Evolutionary conservation across 2,888 invertebrate species (phyloP).

Genomic region (Tricholauxania praeusta): DNA sequence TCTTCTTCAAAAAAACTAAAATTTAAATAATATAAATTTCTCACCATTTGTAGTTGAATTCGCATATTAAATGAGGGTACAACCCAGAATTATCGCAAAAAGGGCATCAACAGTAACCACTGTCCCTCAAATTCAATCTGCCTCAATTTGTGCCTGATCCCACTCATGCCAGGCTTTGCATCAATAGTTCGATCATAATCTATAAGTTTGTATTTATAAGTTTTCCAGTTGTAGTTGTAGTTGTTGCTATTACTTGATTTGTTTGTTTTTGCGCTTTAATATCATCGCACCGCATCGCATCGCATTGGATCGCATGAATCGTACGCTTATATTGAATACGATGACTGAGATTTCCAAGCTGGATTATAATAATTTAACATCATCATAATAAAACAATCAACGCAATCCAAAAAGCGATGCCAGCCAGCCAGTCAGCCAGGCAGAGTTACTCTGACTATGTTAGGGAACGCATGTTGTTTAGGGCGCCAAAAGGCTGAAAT

Average conservation of each 20-base stretch:
- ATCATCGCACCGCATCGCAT: neutral
- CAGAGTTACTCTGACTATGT: conserved; percentile 32
- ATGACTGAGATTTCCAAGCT: conserved; percentile 55
- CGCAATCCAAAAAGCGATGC: conserved; percentile 55
- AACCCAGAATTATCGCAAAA: conserved; percentile 65
- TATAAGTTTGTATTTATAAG: conserved; percentile 46
- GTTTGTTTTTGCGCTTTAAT: conserved; percentile 26
- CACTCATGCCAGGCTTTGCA: conserved; percentile 24
- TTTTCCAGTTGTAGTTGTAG: conserved; percentile 17
- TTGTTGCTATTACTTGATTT: neutral
- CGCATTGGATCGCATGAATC: neutral
- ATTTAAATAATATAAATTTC: conserved; percentile 44
- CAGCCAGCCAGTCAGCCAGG: conserved; percentile 34
- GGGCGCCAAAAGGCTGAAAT: conserved; percentile 38
- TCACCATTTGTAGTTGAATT: conserved; percentile 64
- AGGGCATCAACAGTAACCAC: conserved; percentile 58
- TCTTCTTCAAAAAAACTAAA: no score
- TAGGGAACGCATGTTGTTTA: conserved; percentile 20
- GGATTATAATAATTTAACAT: conserved; percentile 67
- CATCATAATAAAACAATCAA: conserved; percentile 67
- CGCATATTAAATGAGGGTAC: conserved; percentile 65
- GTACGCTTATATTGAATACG: neutral
- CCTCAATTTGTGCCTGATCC: conserved; percentile 32
- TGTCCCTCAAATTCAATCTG: conserved; percentile 17
- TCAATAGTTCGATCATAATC: conserved; percentile 48